Evolutionary conservation across 2,888 invertebrate species (phyloP).

Genomic region (Nycteola revayana): DNA sequence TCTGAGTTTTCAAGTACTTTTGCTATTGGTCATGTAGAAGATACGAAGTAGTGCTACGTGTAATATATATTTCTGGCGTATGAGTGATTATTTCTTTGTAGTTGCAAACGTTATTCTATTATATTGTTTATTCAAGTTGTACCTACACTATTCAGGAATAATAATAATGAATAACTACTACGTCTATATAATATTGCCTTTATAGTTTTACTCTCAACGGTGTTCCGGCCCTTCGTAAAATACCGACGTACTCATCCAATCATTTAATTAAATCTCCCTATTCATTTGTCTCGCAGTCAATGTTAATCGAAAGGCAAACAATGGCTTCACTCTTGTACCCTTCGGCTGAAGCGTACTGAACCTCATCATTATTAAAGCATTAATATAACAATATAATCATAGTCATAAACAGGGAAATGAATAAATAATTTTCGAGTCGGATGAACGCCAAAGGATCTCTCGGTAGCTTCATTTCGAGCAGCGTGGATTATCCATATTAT

Average conservation of each 20-base stretch:
- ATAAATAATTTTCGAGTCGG: slow-evolving; percentile 68
- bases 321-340: slow-evolving; percentile 10
- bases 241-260: background rate
- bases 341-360: slow-evolving; percentile 32
- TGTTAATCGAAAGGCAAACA: slow-evolving; percentile 9
- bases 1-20: slow-evolving; percentile 28
- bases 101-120: no score
- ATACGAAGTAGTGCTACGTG: slow-evolving; percentile 4
- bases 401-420: slow-evolving; percentile 58
- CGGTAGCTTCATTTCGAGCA: slow-evolving; percentile 64
- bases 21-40: slow-evolving; percentile 14
- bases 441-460: slow-evolving; percentile 58
- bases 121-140: no score
- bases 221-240: background rate
- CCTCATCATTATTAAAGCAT: slow-evolving; percentile 36
- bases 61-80: background rate
- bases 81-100: background rate
- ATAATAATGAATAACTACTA: no score
- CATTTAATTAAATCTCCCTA: background rate
- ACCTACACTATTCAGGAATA: no score
- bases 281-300: background rate
- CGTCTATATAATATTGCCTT: no score
- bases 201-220: background rate
- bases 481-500: slow-evolving; percentile 74
- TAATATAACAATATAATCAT: slow-evolving; percentile 48